Conservation (phyloP, 2,888 invertebrate genomes). For the Graphium colonna region DNA sequence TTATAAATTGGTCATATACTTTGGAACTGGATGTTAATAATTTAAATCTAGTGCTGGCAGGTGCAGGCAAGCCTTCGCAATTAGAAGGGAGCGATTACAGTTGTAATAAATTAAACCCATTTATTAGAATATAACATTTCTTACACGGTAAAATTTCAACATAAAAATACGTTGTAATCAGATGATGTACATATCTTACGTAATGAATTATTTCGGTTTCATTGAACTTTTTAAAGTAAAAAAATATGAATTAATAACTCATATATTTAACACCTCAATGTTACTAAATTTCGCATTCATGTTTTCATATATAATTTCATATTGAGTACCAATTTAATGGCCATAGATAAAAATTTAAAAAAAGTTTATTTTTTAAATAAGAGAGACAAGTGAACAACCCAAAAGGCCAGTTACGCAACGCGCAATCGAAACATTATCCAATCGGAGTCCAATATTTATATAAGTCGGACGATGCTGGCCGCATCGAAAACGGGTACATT, state of each 20-base stretch:
- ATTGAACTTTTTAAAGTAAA: too few species aligned
- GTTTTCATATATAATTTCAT: background rate
- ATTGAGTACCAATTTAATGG: too few species aligned
- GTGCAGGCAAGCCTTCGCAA: conserved; percentile 8
- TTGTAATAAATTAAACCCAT: background rate
- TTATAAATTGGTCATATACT: background rate
- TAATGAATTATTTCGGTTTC: too few species aligned
- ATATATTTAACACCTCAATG: too few species aligned
- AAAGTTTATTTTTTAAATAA: background rate
- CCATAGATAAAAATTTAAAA: background rate
- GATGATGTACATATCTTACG: too few species aligned
- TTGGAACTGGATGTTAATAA: background rate
- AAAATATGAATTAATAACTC: too few species aligned
- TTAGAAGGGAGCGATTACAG: conserved; percentile 14
- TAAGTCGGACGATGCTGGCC: conserved; percentile 20
- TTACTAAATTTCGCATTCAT: too few species aligned
- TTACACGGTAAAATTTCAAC: too few species aligned
- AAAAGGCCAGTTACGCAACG: conserved; percentile 23
- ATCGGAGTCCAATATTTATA: conserved; percentile 26
- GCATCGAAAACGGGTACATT: conserved; percentile 29
- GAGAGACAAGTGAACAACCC: conserved; percentile 17
- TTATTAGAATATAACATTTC: background rate
- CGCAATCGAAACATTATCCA: conserved; percentile 23
- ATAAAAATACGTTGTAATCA: too few species aligned
- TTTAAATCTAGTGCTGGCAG: background rate